phyloP scores from a whole-genome alignment of 2,113 vertebrate genomes.

The Megaceryle maxima region DNA sequence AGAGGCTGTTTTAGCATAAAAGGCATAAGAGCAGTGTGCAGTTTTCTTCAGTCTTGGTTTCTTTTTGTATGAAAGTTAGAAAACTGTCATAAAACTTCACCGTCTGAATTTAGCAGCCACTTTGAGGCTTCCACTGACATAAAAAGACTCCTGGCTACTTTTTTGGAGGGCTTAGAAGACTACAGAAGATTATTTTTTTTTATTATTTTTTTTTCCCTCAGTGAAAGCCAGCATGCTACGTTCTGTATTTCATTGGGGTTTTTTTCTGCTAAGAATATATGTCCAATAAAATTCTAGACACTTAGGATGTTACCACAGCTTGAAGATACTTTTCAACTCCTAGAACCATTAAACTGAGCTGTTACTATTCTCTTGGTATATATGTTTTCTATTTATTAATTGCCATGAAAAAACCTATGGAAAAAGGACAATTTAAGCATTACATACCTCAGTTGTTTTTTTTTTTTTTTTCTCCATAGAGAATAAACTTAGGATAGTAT shows the following conservation, averaged over 20 bases:
- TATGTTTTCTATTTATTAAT: conserved; percentile 47
- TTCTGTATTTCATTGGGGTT: background rate
- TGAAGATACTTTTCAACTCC: conserved; percentile 46
- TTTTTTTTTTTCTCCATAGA: background rate
- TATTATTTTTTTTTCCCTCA: no score
- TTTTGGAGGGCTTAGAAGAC: background rate
- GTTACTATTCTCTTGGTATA: conserved; percentile 47
- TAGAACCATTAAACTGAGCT: conserved; percentile 35
- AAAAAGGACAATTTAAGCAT: background rate
- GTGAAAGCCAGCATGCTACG: background rate
- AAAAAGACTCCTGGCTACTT: background rate
- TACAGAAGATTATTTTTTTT: background rate
- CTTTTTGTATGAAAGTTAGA: background rate
- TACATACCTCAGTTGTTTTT: background rate
- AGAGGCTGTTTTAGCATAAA: background rate
- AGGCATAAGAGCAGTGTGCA: background rate
- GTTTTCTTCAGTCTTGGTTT: background rate
- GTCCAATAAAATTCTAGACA: conserved; percentile 26
- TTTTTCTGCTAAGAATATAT: conserved; percentile 41
- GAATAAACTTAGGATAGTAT: background rate
- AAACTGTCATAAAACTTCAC: background rate
- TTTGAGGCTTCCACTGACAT: background rate
- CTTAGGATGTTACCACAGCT: conserved; percentile 36
- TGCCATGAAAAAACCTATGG: conserved; percentile 13
- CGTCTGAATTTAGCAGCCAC: background rate